These are phyloP conservation scores for Acanthacorydalis orientalis DNA, from an alignment of 2,888 invertebrate genomes.

Conservation along the genomic window DNA sequence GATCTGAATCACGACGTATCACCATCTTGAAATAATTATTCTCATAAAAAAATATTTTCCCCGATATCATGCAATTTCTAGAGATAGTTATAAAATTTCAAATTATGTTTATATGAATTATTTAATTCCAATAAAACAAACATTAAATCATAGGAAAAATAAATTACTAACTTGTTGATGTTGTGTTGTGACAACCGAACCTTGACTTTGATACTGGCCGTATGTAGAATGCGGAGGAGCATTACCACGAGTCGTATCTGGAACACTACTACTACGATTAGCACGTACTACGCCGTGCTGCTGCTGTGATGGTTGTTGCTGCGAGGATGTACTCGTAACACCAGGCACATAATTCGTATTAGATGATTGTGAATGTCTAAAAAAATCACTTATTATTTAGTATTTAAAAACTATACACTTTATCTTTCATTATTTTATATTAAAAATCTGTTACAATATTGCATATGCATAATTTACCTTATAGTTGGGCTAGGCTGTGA, in stretches of 20 bases:
- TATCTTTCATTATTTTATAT: too few species aligned
- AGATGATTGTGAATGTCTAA: slow-evolving; percentile 4
- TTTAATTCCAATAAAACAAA: too few species aligned
- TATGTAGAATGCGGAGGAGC: slow-evolving; percentile 20
- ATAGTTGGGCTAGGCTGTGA: slow-evolving; percentile 27
- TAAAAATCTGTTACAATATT: too few species aligned
- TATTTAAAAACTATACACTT: not conserved
- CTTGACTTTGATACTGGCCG: slow-evolving; percentile 21
- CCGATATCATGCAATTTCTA: not conserved
- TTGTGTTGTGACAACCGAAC: slow-evolving; percentile 15
- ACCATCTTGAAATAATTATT: slow-evolving; percentile 12
- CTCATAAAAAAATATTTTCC: not conserved
- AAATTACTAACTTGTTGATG: slow-evolving; percentile 7
- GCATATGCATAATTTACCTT: slow-evolving; percentile 16
- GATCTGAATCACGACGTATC: slow-evolving; percentile 14
- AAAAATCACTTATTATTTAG: not conserved
- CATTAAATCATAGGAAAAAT: too few species aligned
- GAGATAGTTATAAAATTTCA: too few species aligned
- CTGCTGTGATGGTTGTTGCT: not conserved
- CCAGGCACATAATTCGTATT: not conserved
- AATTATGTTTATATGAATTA: too few species aligned
- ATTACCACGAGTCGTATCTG: slow-evolving; percentile 20
- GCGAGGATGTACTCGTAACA: not conserved
- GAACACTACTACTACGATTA: slow-evolving; percentile 19
- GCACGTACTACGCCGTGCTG: slow-evolving; percentile 1